Evolutionary conservation across 2,888 invertebrate genomes (phyloP).

Genomic region (Tetheella fluctuosa): DNA sequence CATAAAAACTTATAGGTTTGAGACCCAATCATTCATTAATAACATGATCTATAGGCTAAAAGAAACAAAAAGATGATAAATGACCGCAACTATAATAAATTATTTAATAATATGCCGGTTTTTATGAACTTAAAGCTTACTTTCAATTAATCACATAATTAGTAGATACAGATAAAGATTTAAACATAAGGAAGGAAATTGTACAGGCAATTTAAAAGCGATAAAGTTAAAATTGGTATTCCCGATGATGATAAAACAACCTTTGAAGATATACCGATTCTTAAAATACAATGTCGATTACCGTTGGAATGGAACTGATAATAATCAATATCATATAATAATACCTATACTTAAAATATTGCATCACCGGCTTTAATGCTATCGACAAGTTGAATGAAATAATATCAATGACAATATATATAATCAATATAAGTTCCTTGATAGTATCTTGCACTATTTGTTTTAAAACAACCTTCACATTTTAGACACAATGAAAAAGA

Average conservation of each 20-base stretch:
- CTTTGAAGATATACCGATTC: not conserved
- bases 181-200: not conserved
- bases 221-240: not conserved
- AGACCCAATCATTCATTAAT: not conserved
- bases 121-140: not conserved
- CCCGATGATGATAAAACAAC: not conserved
- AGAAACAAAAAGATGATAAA: not conserved
- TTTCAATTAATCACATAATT: not conserved
- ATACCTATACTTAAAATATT: not conserved
- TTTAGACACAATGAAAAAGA: slow-evolving; percentile 5
- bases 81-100: not conserved
- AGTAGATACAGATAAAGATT: not conserved
- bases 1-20: not conserved
- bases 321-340: not conserved
- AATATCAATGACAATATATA: too few relatives aligned
- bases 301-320: not conserved
- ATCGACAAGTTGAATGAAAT: slow-evolving; percentile 1
- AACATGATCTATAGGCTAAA: not conserved
- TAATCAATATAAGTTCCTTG: slow-evolving; percentile 1
- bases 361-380: not conserved
- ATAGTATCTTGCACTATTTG: slow-evolving; percentile 8
- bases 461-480: not conserved
- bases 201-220: not conserved
- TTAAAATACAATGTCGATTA: not conserved
- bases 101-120: not conserved